phyloP scores from a whole-genome alignment of 2,113 vertebrate genomes.

The Alethe diademata region DNA sequence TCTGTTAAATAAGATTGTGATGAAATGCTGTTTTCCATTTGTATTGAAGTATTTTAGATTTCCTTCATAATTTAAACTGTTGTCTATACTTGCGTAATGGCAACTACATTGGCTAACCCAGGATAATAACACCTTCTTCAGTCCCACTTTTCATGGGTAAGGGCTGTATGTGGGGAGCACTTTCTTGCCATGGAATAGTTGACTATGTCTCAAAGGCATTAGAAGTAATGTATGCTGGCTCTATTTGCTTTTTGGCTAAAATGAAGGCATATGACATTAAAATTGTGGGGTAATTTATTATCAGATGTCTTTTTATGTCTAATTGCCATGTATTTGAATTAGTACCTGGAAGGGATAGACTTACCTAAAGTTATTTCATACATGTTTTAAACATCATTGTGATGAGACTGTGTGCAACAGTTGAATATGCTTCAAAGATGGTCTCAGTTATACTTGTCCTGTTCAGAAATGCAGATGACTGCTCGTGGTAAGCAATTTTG shows the following conservation, averaged over 20 bases:
- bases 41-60: background rate
- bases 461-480: background rate
- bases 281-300: background rate
- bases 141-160: background rate
- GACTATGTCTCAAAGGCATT: background rate
- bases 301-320: background rate
- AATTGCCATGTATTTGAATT: background rate
- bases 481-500: background rate
- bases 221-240: accelerated
- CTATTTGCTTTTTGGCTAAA: background rate
- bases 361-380: background rate
- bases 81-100: background rate
- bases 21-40: background rate
- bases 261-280: background rate
- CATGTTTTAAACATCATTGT: background rate
- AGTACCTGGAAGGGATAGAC: background rate
- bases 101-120: background rate
- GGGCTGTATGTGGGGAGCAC: background rate
- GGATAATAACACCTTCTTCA: background rate
- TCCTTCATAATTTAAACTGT: background rate
- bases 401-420: background rate
- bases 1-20: background rate
- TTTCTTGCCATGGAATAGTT: background rate
- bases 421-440: background rate
- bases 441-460: background rate